Base-by-base conservation (phyloP, 2,113 vertebrate genomes). In the Ceyx melanurus region DNA sequence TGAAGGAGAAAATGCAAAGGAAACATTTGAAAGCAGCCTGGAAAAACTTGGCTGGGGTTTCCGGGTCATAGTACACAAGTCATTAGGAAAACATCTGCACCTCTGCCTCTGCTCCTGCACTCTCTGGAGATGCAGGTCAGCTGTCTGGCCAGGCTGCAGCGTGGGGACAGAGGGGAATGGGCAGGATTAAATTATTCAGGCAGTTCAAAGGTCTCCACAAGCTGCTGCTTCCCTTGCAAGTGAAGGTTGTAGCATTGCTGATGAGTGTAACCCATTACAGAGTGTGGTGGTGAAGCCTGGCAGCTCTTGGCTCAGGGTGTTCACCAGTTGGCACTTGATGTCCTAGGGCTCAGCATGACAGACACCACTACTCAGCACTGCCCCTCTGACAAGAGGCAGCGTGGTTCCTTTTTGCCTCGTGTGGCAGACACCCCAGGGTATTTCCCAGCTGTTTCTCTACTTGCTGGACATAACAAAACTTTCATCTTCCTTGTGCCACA, bases 11-110 rank as follows among this genome's bases (percentile, higher is more conserved):
- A 82, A 43, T 40, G 46, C 5, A 1, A 62, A 50, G 54, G 33
- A 74, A 67, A 19, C 50, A 16, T 87, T 93, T 78, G n/a, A 73
- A 68, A 73, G 82, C 61, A 88, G 60, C 75, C 51, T 68, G 76
- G 87, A 54, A 71, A 48, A 72, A 23, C n/a, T 35, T 75, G n/a
- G 35, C 73, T 31, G 15, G 20, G 14, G 6, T n/a, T 80, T 75
- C 37, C 76, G 58, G 56, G n/a, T 50, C 0, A 0, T 18, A n/a
- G 42, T 17, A 25, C 7, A 20, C 25, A 25, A 56, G 13, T 82
- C 60, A 18, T 90, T 67, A 85, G 81, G 42, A 68, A 80, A 91
- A 50, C 21, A 74, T 46, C 83, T 94, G 75, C 61, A 70, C 9
- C 20, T 78, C 66, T 74, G 62, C 62, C 10, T 71, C 13, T 1